phyloP scores from a whole-genome alignment of 2,797 vertebrate genomes.

The Scomberomorus guttatus region DNA sequence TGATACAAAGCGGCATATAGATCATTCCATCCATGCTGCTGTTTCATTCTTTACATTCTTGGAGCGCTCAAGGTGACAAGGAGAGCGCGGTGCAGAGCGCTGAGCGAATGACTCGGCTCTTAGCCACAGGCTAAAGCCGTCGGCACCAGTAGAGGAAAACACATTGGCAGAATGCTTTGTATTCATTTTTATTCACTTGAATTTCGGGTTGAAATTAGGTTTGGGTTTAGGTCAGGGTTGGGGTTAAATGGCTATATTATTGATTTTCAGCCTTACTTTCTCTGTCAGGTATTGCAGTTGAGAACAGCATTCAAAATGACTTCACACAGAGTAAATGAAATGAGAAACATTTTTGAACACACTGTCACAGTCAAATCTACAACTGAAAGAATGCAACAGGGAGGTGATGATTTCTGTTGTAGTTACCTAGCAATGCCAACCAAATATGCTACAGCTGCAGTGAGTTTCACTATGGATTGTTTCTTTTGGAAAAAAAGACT shows the following conservation, averaged over 20 bases:
- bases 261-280: conserved; percentile 9
- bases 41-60: conserved; percentile 63
- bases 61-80: conserved; percentile 35
- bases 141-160: not conserved
- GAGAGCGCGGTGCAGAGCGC: not conserved
- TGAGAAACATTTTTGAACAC: no score
- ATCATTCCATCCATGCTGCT: conserved; percentile 25
- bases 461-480: not conserved
- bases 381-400: not conserved
- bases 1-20: not conserved
- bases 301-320: not conserved
- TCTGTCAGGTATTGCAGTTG: not conserved
- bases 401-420: not conserved
- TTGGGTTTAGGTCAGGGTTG: not conserved
- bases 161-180: conserved; percentile 23
- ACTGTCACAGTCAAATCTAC: not conserved
- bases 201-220: not conserved
- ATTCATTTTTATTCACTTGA: not conserved
- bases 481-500: not conserved
- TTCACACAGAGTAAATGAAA: not conserved
- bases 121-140: conserved; percentile 17
- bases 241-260: not conserved
- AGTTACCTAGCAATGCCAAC: not conserved
- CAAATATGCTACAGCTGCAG: conserved; percentile 8
- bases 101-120: conserved; percentile 39